Base-by-base conservation (phyloP, 2,888 invertebrate species). In the Plebejus argus region DNA sequence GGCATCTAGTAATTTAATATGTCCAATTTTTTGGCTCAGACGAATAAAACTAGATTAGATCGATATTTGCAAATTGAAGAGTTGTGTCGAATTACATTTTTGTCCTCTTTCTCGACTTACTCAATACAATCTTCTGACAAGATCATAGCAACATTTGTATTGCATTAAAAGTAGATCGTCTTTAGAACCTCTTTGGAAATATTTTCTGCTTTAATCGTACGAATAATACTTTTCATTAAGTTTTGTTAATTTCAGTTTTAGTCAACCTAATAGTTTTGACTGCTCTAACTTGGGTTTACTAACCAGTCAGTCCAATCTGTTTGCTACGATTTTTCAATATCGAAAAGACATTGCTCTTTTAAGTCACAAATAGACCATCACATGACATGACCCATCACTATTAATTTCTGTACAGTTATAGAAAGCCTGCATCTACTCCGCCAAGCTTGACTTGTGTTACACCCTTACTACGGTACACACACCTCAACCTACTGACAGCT, bases 401-500 rank as follows among this genome's bases (percentile, higher is more conserved):
- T 28, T 28, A 66, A 12, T 18, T 28, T 33, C 28, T 5, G 23
- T 23, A 74, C 74, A 74, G 74, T 74, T 74, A 53, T 49, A 49
- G 74, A 74, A 23, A 53, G 53, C 20, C 23, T 53, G 49, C 74
- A 49, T 53, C 74, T 8, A 23, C 18, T 23, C 35, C 33, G 71
- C 39, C 20, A 74, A 28, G 74, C 74, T 74, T 53, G 74, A 74
- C 74, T 53, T 53, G 18, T 49, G 49, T 74, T 74, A 74, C 74
- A 66, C 12, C 72, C 72, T 49, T 49, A 8, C 74, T 66, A 15
- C 39, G 71, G 20, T 71, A 18, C 45, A 72, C 74, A 74, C 72
- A 7, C 39, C 39, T 18, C 53, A 53, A 49, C 74, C 53, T 28
- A 53, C 15, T 72, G 53, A 74, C 74, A 74, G 74, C 23, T 53